Conservation (phyloP, 2,113 vertebrate species). For the Anarrhichthys ocellatus region DNA sequence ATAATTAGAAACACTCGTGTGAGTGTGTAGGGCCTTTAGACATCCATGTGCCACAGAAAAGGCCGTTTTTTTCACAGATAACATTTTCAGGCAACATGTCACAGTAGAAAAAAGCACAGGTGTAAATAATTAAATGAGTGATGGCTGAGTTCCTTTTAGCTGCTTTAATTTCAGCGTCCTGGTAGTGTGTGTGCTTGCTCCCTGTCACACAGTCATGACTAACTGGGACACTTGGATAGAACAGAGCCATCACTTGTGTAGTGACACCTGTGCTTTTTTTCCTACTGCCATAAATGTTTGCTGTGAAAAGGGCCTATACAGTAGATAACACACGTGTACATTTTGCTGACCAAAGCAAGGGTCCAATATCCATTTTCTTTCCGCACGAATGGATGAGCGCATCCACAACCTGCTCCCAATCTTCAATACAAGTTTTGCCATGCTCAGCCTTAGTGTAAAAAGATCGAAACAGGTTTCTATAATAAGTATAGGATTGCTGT, state of each 20-base stretch:
- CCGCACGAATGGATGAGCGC: conserved; percentile 7
- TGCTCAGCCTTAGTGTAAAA: neutral
- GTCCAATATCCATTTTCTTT: neutral
- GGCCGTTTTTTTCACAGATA: too few species aligned
- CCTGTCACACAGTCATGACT: neutral
- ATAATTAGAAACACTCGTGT: neutral
- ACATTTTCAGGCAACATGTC: too few species aligned
- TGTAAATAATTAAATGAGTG: neutral
- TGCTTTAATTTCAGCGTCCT: neutral
- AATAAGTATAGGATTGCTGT: neutral
- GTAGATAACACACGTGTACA: neutral
- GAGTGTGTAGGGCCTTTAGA: neutral
- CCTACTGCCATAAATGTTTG: neutral
- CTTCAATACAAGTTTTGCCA: neutral
- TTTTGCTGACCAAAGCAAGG: neutral
- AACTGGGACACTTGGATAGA: neutral
- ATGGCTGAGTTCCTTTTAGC: neutral
- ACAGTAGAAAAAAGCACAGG: too few species aligned
- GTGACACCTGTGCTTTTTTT: neutral
- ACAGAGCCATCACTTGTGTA: neutral
- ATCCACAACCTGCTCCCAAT: conserved; percentile 9
- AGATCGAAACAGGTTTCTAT: neutral
- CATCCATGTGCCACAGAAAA: neutral
- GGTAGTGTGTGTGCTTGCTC: neutral
- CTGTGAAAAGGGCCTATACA: neutral